Base-by-base conservation (phyloP, 2,113 vertebrate genomes). In the Sorex fumeus region DNA sequence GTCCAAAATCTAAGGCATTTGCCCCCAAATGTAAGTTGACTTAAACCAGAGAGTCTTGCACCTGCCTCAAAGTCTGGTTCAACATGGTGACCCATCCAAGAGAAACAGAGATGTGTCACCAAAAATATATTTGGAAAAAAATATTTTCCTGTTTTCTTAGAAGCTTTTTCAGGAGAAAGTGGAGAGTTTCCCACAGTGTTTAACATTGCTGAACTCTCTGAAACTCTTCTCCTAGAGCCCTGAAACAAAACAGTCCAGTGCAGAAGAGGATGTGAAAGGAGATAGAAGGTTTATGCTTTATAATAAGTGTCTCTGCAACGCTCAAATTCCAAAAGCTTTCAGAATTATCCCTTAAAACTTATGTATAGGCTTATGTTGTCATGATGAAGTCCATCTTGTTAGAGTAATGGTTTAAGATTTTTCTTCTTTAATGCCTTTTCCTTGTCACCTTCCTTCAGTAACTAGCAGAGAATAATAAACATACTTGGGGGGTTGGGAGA, bases 21-120 rank as follows among this genome's bases (percentile, higher is more conserved):
- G 71, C 67, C 32, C 69, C n/a, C 15, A 34, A 80, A 74, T 30
- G 9, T 47, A 62, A 88, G 27, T 15, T 93, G 86, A 84, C 76
- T 74, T 83, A 71, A 94, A 60, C 43, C 45, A 90, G 27, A 85
- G 30, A 34, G 47, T 34, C 57, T 90, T 45, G 62, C 15, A 72
- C 40, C 76, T 91, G 53, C 62, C 91, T 90, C 23, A 18, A 60
- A 79, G 36, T 69, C 45, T n/a, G 27, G 78, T 67, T 88, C 71
- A 57, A 83, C 36, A 69, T 28, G 19, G 36, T 32, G 3, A 88
- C 67, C 30, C 79, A 27, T 45, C 71, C 83, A 90, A 94, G 28
- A 80, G 86, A 93, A 96, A 85, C 70, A 93, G 43, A 96, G 57
- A 40, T 64, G 0, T 86, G 76, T 93, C 88, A 86, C 66, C 71